Conservation (phyloP, 2,888 invertebrate species). For the Tenthredo scrophulariae region DNA sequence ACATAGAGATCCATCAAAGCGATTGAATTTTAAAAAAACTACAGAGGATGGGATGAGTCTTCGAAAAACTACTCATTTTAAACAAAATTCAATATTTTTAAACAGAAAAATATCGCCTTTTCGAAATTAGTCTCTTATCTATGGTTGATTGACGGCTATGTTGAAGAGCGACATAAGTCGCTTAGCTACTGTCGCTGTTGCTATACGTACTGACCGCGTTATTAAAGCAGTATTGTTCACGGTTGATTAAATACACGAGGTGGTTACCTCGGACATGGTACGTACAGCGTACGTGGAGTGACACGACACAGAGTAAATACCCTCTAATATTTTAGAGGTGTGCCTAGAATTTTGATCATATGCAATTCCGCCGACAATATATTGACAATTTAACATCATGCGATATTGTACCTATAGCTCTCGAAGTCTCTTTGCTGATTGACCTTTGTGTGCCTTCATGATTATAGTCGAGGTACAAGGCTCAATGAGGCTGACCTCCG, state of each 20-base stretch:
- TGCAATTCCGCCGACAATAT: neutral
- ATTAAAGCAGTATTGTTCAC: slow-evolving; percentile 39
- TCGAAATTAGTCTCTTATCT: neutral
- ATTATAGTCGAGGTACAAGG: too few species aligned
- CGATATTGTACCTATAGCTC: neutral
- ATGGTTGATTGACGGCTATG: neutral
- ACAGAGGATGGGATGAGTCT: too few species aligned
- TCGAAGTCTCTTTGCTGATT: too few species aligned
- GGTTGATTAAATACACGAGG: slow-evolving; percentile 36
- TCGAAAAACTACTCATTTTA: too few species aligned
- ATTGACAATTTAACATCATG: neutral
- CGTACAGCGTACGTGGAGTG: neutral
- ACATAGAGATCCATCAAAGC: too few species aligned
- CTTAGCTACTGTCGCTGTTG: neutral
- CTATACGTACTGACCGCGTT: neutral
- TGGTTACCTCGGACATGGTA: neutral
- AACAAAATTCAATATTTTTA: neutral
- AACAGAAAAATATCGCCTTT: neutral
- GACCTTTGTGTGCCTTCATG: too few species aligned
- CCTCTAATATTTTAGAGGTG: neutral
- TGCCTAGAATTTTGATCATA: neutral
- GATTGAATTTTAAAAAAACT: neutral
- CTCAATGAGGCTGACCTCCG: too few species aligned
- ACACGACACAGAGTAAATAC: neutral
- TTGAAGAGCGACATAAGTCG: slow-evolving; percentile 2